Base-by-base conservation (phyloP, 2,113 vertebrate genomes). In the Melierax canorus region DNA sequence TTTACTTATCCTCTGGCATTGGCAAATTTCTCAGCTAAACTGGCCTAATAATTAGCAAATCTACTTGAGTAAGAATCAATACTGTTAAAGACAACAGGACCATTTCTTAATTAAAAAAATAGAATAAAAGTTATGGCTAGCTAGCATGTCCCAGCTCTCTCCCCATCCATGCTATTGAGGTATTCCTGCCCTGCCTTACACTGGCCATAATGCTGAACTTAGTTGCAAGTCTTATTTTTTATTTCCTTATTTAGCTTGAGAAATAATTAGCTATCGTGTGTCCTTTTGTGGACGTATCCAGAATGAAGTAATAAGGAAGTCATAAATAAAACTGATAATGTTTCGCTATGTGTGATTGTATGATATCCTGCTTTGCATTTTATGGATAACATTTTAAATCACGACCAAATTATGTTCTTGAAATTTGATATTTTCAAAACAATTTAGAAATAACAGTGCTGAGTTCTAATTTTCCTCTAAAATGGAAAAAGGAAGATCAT, bases 301-400 rank as follows among this genome's bases (percentile, higher is more conserved):
- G 36, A 73, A 30, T 32, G 17, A 34, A 83, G 23, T 17, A 10
- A n/a, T 16, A 66, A 34, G 6, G 29, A 30, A 50, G 51, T n/a
- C 27, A 10, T 32, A 78, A 73, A 67, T 45, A 68, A n/a, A 73
- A 50, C 13, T 7, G 10, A 4, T 48, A 60, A 29, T 46, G 55
- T 6, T 53, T 74, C 0, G 0, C 3, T 12, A 11, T 6, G 2
- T 38, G 18, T 55, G 43, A 58, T 22, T 22, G 6, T 59, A 15
- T 36, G 19, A 30, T 58, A 51, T 21, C 7, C 21, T 79, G 62
- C 6, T 23, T 68, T 66, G 45, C 1, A 0, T 88, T 82, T 58
- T 43, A 58, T 9, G 11, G 8, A 11, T 68, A 72, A 7, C 15
- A 21, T 68, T 73, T 81, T n/a, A 73, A 80, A 38, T 60, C 7